Base-by-base conservation (phyloP, 2,888 invertebrate species). In the Spatulosminthurus flaviceps region DNA sequence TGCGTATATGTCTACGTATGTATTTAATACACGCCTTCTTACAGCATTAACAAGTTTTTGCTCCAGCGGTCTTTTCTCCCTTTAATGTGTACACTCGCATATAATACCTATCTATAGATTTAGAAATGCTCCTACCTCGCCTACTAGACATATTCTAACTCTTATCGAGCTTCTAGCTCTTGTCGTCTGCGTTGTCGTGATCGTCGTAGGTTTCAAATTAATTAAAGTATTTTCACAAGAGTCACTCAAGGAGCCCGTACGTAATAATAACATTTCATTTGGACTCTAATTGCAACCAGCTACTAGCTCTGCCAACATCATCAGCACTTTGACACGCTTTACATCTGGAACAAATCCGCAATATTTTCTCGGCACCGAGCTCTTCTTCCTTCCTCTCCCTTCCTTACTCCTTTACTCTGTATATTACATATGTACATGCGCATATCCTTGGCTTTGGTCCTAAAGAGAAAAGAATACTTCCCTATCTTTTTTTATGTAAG, bases 261-360 rank as follows among this genome's bases (percentile, higher is more conserved):
- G 74, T 74, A 74, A 75, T 75, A 75, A 75, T 75, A 75, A 64
- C 34, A 75, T 41, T 75, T 75, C 75, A 75, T 75, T 75, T 34
- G 75, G 75, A 75, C 64, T 60, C 34, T 64, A 75, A 75, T 75
- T 75, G 75, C 60, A 75, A 75, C 61, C 61, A 71, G 71, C 42
- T n/a, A n/a, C n/a, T 22, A 71, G 24, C 43, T 24, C 51, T 5
- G 19, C 21, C 61, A 74, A 51, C 61, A 60, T 61, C 61, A 34
- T 60, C 28, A 61, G 74, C 26, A 61, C 74, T 74, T 74, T 74
- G 74, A 74, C 74, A 74, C 61, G 60, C 29, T 61, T 29, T 61
- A 26, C 61, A 24, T 22, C 64, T 16, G 34, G 9, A 67, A 67
- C 28, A 67, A 67, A 67, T 67, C 16, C n/a, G n/a, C 51, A 51